Conservation (phyloP, 2,797 vertebrate species). For the Sciurus vulgaris region DNA sequence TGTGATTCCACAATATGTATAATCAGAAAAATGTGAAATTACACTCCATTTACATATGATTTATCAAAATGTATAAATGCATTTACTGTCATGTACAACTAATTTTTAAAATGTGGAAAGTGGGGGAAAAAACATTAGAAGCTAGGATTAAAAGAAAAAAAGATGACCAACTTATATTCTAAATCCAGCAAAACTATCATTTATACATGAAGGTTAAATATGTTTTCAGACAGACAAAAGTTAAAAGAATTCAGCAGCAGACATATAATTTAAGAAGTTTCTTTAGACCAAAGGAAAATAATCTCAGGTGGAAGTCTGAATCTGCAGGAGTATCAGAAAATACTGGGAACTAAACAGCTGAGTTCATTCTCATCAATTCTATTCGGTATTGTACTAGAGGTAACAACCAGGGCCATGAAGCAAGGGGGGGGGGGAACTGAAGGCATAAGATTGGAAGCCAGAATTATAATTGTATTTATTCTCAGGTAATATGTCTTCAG, state of each 20-base stretch:
- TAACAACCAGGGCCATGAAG: slow-evolving; percentile 5
- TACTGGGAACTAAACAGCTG: neutral
- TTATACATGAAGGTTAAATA: neutral
- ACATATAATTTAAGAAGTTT: neutral
- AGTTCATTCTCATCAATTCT: neutral
- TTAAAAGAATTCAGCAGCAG: slow-evolving; percentile 14
- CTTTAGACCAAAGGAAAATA: neutral
- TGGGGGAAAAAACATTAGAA: neutral
- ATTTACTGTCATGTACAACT: too few relatives aligned
- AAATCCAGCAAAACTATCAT: slow-evolving; percentile 28
- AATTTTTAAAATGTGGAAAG: too few relatives aligned
- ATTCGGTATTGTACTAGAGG: neutral
- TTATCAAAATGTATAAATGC: too few relatives aligned
- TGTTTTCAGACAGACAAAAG: slow-evolving; percentile 48
- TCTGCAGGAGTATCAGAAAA: slow-evolving; percentile 8
- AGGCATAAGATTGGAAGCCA: neutral
- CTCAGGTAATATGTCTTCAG: neutral
- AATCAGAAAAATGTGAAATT: too few relatives aligned
- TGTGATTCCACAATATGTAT: too few relatives aligned
- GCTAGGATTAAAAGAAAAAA: neutral
- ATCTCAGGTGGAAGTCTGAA: slow-evolving; percentile 5
- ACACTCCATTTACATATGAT: too few relatives aligned
- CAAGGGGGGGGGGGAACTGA: neutral
- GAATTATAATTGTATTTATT: slow-evolving; percentile 44
- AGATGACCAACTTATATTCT: neutral